Evolutionary conservation across 2,888 invertebrate species (phyloP).

Genomic region (Clistopyga incitator): DNA sequence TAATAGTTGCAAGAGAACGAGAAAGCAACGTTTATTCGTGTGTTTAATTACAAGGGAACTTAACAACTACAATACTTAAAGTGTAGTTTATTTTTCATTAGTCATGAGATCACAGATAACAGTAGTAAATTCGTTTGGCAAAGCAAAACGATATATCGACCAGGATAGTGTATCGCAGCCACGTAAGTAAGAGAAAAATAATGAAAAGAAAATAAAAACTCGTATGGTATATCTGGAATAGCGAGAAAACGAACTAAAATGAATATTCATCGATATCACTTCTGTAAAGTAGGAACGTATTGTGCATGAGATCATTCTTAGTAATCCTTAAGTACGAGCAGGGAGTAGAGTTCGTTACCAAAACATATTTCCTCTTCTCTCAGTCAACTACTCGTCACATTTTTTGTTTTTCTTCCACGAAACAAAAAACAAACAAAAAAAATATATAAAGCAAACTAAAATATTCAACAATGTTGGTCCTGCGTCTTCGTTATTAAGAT

Average conservation of each 20-base stretch:
- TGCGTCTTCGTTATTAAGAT: slow-evolving; percentile 28
- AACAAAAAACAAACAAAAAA: not conserved
- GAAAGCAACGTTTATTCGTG: slow-evolving; percentile 59
- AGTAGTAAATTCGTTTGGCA: slow-evolving; percentile 58
- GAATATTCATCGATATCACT: slow-evolving; percentile 47
- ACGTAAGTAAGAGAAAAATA: slow-evolving; percentile 15
- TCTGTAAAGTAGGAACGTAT: slow-evolving; percentile 63
- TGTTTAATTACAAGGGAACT: slow-evolving; percentile 61
- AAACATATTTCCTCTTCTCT: slow-evolving; percentile 30
- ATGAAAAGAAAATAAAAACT: slow-evolving; percentile 23
- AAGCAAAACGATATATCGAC: slow-evolving; percentile 54
- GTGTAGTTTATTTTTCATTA: slow-evolving; percentile 55
- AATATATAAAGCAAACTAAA: slow-evolving; percentile 7
- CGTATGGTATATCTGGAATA: not conserved
- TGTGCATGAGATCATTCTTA: slow-evolving; percentile 56
- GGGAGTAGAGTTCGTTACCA: slow-evolving; percentile 19
- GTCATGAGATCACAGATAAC: slow-evolving; percentile 66
- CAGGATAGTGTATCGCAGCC: slow-evolving; percentile 27
- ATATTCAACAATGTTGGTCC: slow-evolving; percentile 51
- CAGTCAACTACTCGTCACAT: slow-evolving; percentile 9
- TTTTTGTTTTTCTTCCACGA: not conserved
- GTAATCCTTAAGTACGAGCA: slow-evolving; percentile 30
- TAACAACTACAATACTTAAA: slow-evolving; percentile 62
- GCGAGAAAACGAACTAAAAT: slow-evolving; percentile 19
- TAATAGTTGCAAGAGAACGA: slow-evolving; percentile 51